Conservation (phyloP, 2,888 invertebrate genomes). For the Venusia cambrica region DNA sequence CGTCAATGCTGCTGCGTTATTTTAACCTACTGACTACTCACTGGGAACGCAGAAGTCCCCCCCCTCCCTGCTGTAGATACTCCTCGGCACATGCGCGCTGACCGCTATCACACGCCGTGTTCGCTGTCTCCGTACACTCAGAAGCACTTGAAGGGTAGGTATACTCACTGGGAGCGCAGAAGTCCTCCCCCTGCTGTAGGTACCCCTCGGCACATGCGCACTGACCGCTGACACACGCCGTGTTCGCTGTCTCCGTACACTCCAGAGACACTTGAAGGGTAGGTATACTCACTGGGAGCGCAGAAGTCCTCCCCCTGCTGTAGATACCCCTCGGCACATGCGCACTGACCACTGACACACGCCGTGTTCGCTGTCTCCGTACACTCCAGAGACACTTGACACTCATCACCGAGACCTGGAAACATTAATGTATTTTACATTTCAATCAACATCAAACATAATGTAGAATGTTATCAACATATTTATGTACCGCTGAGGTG, state of each 20-base stretch:
- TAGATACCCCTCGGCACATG: slow-evolving; percentile 47
- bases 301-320: slow-evolving; percentile 40
- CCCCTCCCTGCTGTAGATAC: too few species aligned
- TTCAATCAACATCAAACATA: too few species aligned
- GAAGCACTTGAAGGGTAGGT: too few species aligned
- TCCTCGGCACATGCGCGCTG: too few species aligned
- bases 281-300: slow-evolving; percentile 54
- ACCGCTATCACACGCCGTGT: too few species aligned
- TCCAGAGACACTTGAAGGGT: too few species aligned
- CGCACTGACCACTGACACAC: slow-evolving; percentile 39
- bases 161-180: slow-evolving; percentile 60
- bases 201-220: slow-evolving; percentile 49
- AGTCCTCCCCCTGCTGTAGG: slow-evolving; percentile 34
- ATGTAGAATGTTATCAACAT: too few species aligned
- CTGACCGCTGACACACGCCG: slow-evolving; percentile 36
- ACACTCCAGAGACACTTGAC: slow-evolving; percentile 56
- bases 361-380: slow-evolving; percentile 42
- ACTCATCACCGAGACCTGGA: slow-evolving; percentile 52
- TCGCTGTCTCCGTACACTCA: too few species aligned
- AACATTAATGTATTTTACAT: slow-evolving; percentile 5
- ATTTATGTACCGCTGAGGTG: too few species aligned
- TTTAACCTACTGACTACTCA: too few species aligned
- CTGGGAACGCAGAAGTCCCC: too few species aligned
- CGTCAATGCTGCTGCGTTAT: too few species aligned
- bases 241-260: slow-evolving; percentile 48